phyloP scores from a whole-genome alignment of 2,888 invertebrate genomes.

The Morpho helenor region DNA sequence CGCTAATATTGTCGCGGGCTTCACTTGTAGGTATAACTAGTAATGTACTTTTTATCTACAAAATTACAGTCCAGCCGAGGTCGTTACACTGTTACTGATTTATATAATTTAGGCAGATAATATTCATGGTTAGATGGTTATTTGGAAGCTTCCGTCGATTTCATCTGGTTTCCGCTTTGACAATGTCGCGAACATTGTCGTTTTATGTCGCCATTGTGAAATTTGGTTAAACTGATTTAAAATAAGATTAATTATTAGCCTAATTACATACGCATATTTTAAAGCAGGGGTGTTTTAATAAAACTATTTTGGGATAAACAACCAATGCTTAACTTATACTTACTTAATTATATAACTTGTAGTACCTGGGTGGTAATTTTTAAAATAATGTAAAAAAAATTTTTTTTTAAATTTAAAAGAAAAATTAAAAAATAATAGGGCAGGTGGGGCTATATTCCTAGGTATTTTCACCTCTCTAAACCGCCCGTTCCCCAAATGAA shows the following conservation, averaged over 20 bases:
- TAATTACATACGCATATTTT: background rate
- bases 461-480: too few species aligned
- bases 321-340: background rate
- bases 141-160: constrained; percentile 59
- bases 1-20: too few species aligned
- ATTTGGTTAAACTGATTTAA: constrained; percentile 21
- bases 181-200: constrained; percentile 19
- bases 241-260: background rate
- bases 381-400: too few species aligned
- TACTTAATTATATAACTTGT: background rate
- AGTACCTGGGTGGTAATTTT: too few species aligned
- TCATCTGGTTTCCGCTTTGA: constrained; percentile 57
- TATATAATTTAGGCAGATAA: constrained; percentile 30
- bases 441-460: too few species aligned
- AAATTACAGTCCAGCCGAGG: too few species aligned
- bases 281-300: background rate
- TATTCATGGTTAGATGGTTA: constrained; percentile 52
- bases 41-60: too few species aligned
- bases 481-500: too few species aligned
- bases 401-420: too few species aligned
- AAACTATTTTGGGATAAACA: too few species aligned
- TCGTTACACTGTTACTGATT: background rate
- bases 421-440: too few species aligned
- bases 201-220: constrained; percentile 3
- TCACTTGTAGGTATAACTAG: too few species aligned